Conservation (phyloP, 2,113 vertebrate species). For the Odobenus rosmarus region DNA sequence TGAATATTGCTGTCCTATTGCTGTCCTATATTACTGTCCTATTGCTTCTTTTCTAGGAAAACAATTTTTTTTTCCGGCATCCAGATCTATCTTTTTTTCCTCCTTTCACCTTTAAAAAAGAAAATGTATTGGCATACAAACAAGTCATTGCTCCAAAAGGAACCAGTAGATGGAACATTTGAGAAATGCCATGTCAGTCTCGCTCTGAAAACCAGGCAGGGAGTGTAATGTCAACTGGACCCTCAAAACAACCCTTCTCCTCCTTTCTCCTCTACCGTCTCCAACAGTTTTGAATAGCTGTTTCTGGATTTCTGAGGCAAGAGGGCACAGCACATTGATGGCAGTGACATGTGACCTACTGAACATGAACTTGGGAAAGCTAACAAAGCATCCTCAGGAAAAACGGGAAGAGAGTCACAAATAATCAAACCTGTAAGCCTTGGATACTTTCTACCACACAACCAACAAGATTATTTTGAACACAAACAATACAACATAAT, state of each 20-base stretch:
- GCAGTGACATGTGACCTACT: background rate
- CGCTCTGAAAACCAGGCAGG: background rate
- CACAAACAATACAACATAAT: background rate
- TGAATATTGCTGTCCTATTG: background rate
- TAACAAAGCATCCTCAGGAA: background rate
- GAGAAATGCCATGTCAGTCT: background rate
- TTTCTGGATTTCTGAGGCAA: background rate
- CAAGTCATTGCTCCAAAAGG: background rate
- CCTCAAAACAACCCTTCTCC: background rate
- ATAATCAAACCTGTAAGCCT: background rate
- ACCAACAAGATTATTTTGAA: background rate
- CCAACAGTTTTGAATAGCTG: background rate
- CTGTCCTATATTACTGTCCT: background rate
- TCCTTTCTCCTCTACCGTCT: background rate
- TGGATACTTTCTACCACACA: background rate
- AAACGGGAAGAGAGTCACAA: background rate
- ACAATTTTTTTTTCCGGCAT: background rate
- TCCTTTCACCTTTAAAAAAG: background rate
- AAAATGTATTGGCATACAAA: background rate
- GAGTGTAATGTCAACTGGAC: background rate
- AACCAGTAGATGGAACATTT: background rate
- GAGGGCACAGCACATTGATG: background rate
- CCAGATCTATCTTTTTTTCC: background rate
- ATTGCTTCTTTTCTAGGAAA: background rate
- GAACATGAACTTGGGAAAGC: background rate